Conservation (phyloP, 2,113 vertebrate species). For the Alexandromys fortis region DNA sequence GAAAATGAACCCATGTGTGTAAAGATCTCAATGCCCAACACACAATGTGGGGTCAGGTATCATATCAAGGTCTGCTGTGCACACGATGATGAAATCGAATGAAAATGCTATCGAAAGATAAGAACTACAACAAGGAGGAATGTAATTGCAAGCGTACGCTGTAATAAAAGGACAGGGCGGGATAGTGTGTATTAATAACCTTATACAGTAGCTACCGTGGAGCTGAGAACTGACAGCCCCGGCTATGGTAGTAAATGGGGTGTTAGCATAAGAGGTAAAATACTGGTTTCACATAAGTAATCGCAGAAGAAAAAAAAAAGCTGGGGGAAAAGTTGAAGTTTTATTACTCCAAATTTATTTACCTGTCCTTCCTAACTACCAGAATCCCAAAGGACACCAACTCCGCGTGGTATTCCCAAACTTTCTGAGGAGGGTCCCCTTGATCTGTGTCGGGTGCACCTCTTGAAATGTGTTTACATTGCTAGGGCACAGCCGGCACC, state of each 20-base stretch:
- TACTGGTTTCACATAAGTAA: neutral
- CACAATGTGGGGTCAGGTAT: neutral
- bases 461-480: neutral
- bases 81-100: neutral
- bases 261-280: neutral
- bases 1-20: slow-evolving; percentile 8
- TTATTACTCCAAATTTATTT: slow-evolving; percentile 11
- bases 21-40: neutral
- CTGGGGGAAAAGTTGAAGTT: neutral
- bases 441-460: neutral
- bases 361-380: neutral
- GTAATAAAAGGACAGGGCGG: neutral
- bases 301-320: neutral
- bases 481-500: neutral
- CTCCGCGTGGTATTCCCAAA: neutral
- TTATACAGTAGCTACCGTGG: slow-evolving; percentile 24
- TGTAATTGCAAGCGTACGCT: neutral
- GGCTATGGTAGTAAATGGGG: neutral
- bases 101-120: slow-evolving; percentile 32
- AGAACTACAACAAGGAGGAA: neutral
- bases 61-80: neutral
- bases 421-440: neutral
- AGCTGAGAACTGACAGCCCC: neutral
- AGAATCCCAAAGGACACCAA: neutral
- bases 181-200: neutral